A percentile compares a stretch with the other conserved stretches of the same genome.
phyloP scores from a whole-genome alignment of 2,113 vertebrate genomes.

The Phylloscopus whistleri region DNA sequence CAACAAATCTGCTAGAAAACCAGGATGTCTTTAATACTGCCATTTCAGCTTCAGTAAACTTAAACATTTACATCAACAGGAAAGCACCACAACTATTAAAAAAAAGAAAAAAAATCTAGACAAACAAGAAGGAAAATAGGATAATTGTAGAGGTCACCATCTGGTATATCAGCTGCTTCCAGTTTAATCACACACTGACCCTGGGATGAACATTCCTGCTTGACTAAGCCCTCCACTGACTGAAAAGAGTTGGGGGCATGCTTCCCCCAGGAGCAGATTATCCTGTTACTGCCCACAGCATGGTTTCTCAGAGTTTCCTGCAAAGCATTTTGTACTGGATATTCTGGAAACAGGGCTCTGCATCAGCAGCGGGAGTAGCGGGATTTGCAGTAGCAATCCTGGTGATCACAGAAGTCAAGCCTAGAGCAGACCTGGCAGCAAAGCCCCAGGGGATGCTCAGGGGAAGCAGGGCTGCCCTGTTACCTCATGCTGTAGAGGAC shows the following conservation, averaged over 20 bases:
- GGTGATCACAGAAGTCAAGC: neutral
- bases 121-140: constrained; percentile 53
- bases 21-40: neutral
- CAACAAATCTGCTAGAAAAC: neutral
- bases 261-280: neutral
- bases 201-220: neutral
- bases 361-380: neutral
- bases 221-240: constrained; percentile 19
- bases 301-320: neutral
- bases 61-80: neutral
- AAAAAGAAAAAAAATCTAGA: neutral
- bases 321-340: neutral
- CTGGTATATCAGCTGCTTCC: constrained; percentile 47
- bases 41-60: neutral
- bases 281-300: neutral
- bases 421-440: neutral
- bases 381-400: neutral
- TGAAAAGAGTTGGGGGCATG: neutral
- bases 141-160: constrained; percentile 63
- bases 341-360: neutral
- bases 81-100: neutral
- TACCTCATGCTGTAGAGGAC: constrained; percentile 97
- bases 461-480: neutral
- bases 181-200: constrained; percentile 65
- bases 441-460: neutral